Percentiles rank a stretch among this genome's conserved stretches.
Evolutionary conservation across 2,888 invertebrate genomes (phyloP).

Genomic region (Tubulanus polymorphus): DNA sequence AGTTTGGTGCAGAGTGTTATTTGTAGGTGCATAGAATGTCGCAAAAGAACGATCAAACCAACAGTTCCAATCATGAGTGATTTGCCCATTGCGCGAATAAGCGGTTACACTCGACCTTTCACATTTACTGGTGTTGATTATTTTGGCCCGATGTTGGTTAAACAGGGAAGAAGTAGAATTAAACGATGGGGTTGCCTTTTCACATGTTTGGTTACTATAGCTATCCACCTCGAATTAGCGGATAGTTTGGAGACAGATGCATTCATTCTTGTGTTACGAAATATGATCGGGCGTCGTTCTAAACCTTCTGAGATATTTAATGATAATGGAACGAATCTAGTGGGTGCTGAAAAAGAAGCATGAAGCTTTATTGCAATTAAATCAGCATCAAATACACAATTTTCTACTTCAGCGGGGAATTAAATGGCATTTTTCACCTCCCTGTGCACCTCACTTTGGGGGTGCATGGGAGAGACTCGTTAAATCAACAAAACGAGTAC

Average conservation of each 20-base stretch:
- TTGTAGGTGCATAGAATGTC: slow-evolving; percentile 3
- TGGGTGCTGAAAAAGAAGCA: not conserved
- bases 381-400: slow-evolving; percentile 1
- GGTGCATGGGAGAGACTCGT: slow-evolving; percentile 3
- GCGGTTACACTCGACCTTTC: not conserved
- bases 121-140: slow-evolving; percentile 6
- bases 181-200: slow-evolving; percentile 15
- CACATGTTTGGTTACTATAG: slow-evolving; percentile 7
- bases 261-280: slow-evolving; percentile 6
- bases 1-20: not conserved
- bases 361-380: not conserved
- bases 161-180: not conserved
- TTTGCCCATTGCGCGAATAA: slow-evolving; percentile 4
- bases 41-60: not conserved
- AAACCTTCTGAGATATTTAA: not conserved
- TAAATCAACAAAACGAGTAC: not conserved
- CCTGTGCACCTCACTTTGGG: not conserved
- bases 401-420: not conserved
- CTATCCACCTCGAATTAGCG: slow-evolving; percentile 10
- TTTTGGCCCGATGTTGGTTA: slow-evolving; percentile 11
- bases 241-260: slow-evolving; percentile 7
- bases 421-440: slow-evolving; percentile 3
- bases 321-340: slow-evolving; percentile 14
- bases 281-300: slow-evolving; percentile 4
- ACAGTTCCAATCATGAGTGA: slow-evolving; percentile 7